Percentiles rank a stretch among this genome's conserved stretches.
Evolutionary conservation across 2,888 invertebrate species (phyloP).

Genomic region (Drosophila maculinotata): DNA sequence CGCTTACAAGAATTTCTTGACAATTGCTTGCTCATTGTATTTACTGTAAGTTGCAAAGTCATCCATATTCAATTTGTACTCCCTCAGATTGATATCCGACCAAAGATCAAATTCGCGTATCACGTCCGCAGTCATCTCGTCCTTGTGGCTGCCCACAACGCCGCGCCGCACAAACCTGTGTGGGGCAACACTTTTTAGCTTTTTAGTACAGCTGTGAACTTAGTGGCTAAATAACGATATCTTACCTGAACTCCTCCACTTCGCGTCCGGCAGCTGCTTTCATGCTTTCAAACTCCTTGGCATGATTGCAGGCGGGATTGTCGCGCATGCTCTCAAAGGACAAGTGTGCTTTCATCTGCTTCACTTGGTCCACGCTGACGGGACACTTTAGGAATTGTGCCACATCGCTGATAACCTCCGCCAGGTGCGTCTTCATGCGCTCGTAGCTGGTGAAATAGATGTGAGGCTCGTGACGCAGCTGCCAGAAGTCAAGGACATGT

Average conservation of each 20-base stretch:
- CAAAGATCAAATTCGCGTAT: slow-evolving; percentile 82
- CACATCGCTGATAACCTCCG: slow-evolving; percentile 71
- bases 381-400: slow-evolving; percentile 70
- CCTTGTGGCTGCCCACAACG: slow-evolving; percentile 83
- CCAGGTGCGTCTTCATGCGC: slow-evolving; percentile 81
- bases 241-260: slow-evolving; percentile 81
- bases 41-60: slow-evolving; percentile 80
- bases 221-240: not conserved
- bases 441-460: slow-evolving; percentile 83
- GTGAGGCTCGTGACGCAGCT: slow-evolving; percentile 77
- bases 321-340: slow-evolving; percentile 84
- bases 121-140: slow-evolving; percentile 75
- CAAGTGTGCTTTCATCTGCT: slow-evolving; percentile 72
- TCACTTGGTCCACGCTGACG: slow-evolving; percentile 59
- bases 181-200: slow-evolving; percentile 34
- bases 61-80: slow-evolving; percentile 69
- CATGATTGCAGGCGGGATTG: slow-evolving; percentile 82
- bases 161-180: slow-evolving; percentile 83
- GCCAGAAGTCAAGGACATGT: slow-evolving; percentile 83
- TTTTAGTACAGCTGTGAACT: not conserved
- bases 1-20: slow-evolving; percentile 3
- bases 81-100: slow-evolving; percentile 74
- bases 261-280: slow-evolving; percentile 81
- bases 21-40: slow-evolving; percentile 34
- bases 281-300: slow-evolving; percentile 83